These are phyloP conservation scores for Penaeus chinensis DNA, from an alignment of 1,140 invertebrate genomes.

Conservation along the genomic window DNA sequence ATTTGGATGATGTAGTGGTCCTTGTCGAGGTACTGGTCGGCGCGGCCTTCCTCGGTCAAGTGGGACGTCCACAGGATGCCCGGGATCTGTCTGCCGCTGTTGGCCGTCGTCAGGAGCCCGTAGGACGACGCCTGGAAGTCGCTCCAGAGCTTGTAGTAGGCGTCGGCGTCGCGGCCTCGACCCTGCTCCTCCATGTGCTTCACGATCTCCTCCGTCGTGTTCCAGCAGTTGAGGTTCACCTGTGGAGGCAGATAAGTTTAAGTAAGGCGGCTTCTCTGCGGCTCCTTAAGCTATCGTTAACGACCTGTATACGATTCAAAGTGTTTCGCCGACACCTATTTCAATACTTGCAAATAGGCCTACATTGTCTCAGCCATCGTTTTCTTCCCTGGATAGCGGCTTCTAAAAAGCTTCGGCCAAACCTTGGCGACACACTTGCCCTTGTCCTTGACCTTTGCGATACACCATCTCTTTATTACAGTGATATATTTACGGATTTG, in stretches of 20 bases:
- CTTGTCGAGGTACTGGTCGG: conserved; percentile 36
- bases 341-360: conserved; percentile 51
- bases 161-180: conserved; percentile 72
- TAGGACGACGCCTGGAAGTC: conserved; percentile 25
- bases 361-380: no score
- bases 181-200: conserved; percentile 76
- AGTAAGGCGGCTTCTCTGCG: conserved; percentile 70
- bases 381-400: no score
- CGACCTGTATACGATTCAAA: conserved; percentile 78
- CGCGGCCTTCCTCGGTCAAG: conserved; percentile 31
- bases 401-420: no score
- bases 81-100: conserved; percentile 5
- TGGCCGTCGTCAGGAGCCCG: not conserved
- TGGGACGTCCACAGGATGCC: conserved; percentile 58
- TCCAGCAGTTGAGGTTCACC: conserved; percentile 77
- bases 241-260: not conserved
- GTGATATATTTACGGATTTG: no score
- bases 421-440: no score
- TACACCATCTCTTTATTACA: no score
- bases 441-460: no score
- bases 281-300: conserved; percentile 75
- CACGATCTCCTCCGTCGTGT: conserved; percentile 75
- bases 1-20: conserved; percentile 61
- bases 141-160: conserved; percentile 34
- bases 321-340: not conserved